Base-by-base conservation (phyloP, 2,888 invertebrate genomes). In the Eilema sororculum region DNA sequence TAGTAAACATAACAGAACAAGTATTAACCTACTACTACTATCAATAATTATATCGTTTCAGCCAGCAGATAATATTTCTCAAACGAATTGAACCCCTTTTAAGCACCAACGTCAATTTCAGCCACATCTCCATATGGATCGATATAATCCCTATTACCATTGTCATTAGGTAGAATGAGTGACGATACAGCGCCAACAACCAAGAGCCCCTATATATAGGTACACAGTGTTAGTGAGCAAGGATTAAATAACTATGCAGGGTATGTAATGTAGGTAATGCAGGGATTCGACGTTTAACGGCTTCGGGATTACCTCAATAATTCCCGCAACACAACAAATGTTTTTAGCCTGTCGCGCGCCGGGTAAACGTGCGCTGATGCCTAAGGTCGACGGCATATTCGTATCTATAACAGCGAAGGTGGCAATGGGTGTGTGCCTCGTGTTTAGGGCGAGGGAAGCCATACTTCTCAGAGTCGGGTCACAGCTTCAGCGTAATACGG, bases 241-340 rank as follows among this genome's bases (percentile, higher is more conserved):
- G 94, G 93, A 94, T 94, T 94, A 94, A 93, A 90, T 91, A 93
- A 92, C 92, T 92, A 90, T 89, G 87, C 90, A 85, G 89, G 87
- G 90, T 93, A 91, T 93, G 93, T 94, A 91, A 91, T 91, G 92
- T 93, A 93, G 90, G 89, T 94, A 95, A 93, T 93, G 87, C 93
- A 89, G 91, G 94, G 93, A 92, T 93, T 90, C 92, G 89, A 89
- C 91, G 89, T 91, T 94, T 91, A 93, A 93, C 93, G 95, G 94
- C 94, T 94, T 94, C 94, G 78, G 94, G 94, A 94, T 95, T 94
- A 95, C 93, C 90, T 90, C 89, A 88, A 89, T 93, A 93, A 93
- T 91, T 85, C 93, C 91, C 88, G 89, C 87, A 89, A 91, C 93
- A 90, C 91, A 92, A 93, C 93, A 93, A 94, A 93, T 93, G 93